Conservation (phyloP, 1,140 invertebrate genomes). For the Conopomorpha cramerella region DNA sequence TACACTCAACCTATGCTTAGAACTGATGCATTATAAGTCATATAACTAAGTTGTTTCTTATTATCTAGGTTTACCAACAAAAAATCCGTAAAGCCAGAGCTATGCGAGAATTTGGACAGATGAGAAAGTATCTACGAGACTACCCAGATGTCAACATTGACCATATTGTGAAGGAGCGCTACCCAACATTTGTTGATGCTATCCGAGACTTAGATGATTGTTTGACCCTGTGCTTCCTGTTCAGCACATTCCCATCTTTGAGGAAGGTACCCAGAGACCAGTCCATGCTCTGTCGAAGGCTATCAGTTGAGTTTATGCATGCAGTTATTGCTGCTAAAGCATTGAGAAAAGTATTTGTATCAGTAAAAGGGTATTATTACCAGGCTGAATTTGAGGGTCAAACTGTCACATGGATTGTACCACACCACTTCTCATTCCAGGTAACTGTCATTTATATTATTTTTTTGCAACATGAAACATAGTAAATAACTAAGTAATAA, state of each 20-base stretch:
- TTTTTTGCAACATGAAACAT: constrained; percentile 2
- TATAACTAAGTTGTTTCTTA: background rate
- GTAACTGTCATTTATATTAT: constrained; percentile 22
- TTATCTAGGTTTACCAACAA: constrained; percentile 67
- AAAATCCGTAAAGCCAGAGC: constrained; percentile 80
- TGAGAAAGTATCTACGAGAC: constrained; percentile 76
- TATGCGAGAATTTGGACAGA: constrained; percentile 76
- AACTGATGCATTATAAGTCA: too few relatives aligned
- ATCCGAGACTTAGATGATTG: constrained; percentile 96
- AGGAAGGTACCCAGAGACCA: constrained; percentile 76
- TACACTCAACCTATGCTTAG: too few relatives aligned
- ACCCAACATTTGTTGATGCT: constrained; percentile 97
- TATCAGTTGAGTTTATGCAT: constrained; percentile 97
- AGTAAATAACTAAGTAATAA: too few relatives aligned
- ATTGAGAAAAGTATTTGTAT: constrained; percentile 94
- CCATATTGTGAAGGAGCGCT: constrained; percentile 97
- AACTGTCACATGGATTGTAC: constrained; percentile 96
- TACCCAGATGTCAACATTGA: constrained; percentile 90
- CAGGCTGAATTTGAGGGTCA: constrained; percentile 97
- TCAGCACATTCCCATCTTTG: constrained; percentile 92
- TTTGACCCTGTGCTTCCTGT: constrained; percentile 91
- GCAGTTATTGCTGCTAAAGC: constrained; percentile 92
- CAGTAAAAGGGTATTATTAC: constrained; percentile 98
- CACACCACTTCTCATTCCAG: constrained; percentile 88
- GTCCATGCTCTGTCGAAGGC: constrained; percentile 76